Conservation (phyloP, 2,888 invertebrate species). For the Hylaea fasciaria region DNA sequence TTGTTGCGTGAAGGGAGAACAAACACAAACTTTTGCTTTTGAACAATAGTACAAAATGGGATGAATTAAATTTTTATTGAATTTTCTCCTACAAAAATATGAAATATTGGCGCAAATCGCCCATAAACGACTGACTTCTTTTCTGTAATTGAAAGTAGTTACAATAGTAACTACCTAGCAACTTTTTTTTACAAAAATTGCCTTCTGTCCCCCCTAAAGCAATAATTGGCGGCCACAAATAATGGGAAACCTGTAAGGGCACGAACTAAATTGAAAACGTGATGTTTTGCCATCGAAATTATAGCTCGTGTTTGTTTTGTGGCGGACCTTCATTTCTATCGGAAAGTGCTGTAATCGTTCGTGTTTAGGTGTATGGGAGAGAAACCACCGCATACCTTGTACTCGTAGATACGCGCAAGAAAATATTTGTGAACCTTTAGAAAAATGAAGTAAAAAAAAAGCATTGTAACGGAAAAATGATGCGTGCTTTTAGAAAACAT, state of each 20-base stretch:
- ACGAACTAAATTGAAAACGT: slow-evolving; percentile 58
- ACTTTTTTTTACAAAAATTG: slow-evolving; percentile 28
- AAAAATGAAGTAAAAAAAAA: neutral
- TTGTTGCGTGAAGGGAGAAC: too few relatives aligned
- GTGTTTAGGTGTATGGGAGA: neutral
- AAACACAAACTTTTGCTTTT: too few relatives aligned
- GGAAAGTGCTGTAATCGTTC: slow-evolving; percentile 16
- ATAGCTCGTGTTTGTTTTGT: slow-evolving; percentile 39
- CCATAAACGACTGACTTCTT: too few relatives aligned
- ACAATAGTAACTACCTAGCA: slow-evolving; percentile 14
- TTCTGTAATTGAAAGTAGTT: neutral
- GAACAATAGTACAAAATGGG: too few relatives aligned
- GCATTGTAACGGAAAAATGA: too few relatives aligned
- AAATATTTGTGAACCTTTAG: neutral
- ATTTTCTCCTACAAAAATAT: too few relatives aligned
- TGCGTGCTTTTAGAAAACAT: too few relatives aligned
- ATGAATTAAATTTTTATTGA: too few relatives aligned
- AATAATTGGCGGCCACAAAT: slow-evolving; percentile 49
- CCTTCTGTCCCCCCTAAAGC: slow-evolving; percentile 39
- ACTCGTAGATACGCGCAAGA: neutral
- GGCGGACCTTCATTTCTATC: slow-evolving; percentile 34
- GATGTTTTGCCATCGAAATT: slow-evolving; percentile 47
- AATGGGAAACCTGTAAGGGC: slow-evolving; percentile 43
- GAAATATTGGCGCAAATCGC: too few relatives aligned
- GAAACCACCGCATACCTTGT: too few relatives aligned